Conservation (phyloP, 2,113 vertebrate species). For the Crotalus horridus region DNA sequence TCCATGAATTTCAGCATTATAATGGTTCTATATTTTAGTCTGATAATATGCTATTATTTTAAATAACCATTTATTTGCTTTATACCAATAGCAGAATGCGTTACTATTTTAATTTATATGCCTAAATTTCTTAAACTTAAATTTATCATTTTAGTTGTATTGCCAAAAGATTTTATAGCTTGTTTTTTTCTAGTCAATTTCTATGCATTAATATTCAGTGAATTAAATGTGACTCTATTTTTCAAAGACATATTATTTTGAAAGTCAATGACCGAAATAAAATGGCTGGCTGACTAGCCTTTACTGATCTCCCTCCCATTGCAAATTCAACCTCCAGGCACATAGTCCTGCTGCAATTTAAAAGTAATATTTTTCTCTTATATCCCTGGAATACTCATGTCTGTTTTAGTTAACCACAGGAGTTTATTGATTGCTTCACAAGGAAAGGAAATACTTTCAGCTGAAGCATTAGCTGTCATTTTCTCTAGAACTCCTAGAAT, state of each 20-base stretch:
- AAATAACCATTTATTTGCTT: not conserved
- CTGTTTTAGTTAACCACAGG: not conserved
- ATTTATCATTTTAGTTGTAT: not conserved
- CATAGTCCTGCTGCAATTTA: not conserved
- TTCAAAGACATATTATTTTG: not conserved
- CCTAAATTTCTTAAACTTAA: not conserved
- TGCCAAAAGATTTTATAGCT: not conserved
- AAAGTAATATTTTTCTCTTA: not conserved
- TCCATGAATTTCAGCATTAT: not conserved
- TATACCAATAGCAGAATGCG: not conserved
- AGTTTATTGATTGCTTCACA: not conserved
- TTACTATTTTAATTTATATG: not conserved
- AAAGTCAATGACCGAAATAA: not conserved
- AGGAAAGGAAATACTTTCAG: not conserved
- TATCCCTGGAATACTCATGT: not conserved
- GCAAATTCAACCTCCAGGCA: not conserved
- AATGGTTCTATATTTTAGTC: not conserved
- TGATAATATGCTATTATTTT: not conserved
- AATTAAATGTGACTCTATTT: not conserved
- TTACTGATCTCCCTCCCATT: not conserved
- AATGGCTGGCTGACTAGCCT: not conserved
- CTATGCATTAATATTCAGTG: not conserved
- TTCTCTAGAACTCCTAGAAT: not conserved
- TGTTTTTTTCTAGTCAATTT: not conserved
- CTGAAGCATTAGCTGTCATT: not conserved